phyloP scores from a whole-genome alignment of 2,113 vertebrate species.

The Apistogramma diplotaenia region DNA sequence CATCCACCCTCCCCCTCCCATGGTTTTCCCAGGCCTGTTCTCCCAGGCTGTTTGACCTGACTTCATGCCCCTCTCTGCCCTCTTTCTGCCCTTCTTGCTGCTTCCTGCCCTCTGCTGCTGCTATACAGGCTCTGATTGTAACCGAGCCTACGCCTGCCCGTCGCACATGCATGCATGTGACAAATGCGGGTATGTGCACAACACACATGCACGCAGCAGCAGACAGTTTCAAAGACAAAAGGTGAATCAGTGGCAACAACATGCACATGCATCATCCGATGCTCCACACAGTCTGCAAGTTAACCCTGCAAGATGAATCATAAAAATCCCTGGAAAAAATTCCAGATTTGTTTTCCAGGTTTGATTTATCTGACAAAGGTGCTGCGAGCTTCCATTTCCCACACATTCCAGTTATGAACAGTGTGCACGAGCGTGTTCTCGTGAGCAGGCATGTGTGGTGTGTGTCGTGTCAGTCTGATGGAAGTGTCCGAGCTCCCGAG shows the following conservation, averaged over 20 bases:
- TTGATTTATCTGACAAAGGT: not conserved
- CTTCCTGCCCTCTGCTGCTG: slow-evolving; percentile 47
- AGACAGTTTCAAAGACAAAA: not conserved
- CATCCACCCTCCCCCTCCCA: not conserved
- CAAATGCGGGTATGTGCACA: not conserved
- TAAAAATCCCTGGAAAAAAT: no score
- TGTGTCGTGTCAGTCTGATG: not conserved
- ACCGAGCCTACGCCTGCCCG: slow-evolving; percentile 40
- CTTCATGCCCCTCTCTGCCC: slow-evolving; percentile 45
- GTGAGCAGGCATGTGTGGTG: not conserved
- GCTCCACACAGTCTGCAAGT: no score
- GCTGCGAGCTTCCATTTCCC: not conserved
- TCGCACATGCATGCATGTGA: not conserved
- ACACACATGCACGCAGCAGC: not conserved
- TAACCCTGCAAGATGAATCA: no score
- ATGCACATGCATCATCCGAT: no score
- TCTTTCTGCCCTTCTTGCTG: slow-evolving; percentile 28
- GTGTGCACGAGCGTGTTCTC: not conserved
- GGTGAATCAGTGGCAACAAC: not conserved
- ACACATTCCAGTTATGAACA: not conserved
- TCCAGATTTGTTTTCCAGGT: not conserved
- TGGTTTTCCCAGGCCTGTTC: slow-evolving; percentile 47
- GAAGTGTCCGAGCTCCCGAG: not conserved
- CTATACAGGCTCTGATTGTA: slow-evolving; percentile 60
- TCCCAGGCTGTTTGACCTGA: slow-evolving; percentile 66